Percentiles rank a stretch among this genome's conserved stretches.
phyloP scores from a whole-genome alignment of 2,797 vertebrate genomes.

The Hephaestus fuliginosus region DNA sequence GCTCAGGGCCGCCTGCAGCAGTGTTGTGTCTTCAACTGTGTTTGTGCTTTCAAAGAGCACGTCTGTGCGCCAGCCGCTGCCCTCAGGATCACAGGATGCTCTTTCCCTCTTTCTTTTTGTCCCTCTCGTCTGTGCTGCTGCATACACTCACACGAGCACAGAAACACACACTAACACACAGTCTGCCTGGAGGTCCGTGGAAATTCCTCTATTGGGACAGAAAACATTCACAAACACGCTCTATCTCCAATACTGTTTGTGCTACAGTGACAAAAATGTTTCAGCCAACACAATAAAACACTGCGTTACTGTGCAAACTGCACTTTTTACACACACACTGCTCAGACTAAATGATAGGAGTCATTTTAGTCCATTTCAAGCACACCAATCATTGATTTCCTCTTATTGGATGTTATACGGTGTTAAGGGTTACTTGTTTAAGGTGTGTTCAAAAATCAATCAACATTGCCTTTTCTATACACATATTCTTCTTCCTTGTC shows the following conservation, averaged over 20 bases:
- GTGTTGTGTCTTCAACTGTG: conserved; percentile 40
- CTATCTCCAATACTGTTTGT: conserved; percentile 5
- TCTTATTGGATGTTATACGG: background rate
- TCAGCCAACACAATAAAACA: conserved; percentile 5
- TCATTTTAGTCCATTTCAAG: background rate
- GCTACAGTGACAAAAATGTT: background rate
- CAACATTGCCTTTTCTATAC: no score
- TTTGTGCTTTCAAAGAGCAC: conserved; percentile 56
- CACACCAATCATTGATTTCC: background rate
- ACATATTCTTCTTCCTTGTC: no score
- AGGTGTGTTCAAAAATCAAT: background rate
- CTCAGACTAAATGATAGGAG: background rate
- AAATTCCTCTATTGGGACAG: conserved; percentile 33
- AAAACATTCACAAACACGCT: conserved; percentile 12
- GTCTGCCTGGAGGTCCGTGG: conserved; percentile 42
- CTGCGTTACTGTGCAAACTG: background rate
- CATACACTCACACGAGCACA: conserved; percentile 7
- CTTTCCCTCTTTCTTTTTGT: conserved; percentile 51
- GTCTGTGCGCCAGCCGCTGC: conserved; percentile 62
- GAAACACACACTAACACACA: conserved; percentile 15
- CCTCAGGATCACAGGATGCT: conserved; percentile 59
- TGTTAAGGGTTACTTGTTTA: background rate
- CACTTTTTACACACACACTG: background rate
- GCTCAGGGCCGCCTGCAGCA: conserved; percentile 64
- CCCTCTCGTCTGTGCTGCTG: conserved; percentile 25